These are phyloP conservation scores for Syncerus caffer DNA, from an alignment of 2,797 vertebrate genomes.

Conservation along the genomic window DNA sequence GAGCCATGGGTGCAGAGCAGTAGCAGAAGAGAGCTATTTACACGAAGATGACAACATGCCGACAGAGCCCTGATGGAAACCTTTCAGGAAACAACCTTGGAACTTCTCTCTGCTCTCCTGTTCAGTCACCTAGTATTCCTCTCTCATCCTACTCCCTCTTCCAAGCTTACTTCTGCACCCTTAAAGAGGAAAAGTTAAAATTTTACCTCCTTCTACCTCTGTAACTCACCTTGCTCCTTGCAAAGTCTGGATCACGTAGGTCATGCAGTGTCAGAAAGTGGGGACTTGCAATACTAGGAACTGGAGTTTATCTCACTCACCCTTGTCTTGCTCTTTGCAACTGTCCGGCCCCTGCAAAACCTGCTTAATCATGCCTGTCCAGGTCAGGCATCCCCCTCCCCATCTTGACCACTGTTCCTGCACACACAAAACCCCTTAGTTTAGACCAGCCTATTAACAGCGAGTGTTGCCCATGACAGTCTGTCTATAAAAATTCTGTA, in stretches of 20 bases:
- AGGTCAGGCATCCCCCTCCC: background rate
- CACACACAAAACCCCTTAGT: background rate
- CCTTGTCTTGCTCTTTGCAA: background rate
- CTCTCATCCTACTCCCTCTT: background rate
- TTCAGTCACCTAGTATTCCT: background rate
- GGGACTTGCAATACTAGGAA: background rate
- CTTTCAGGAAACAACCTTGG: background rate
- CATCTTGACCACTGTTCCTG: background rate
- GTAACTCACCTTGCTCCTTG: background rate
- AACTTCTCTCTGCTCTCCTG: background rate
- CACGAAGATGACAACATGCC: background rate
- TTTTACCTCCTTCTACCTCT: background rate
- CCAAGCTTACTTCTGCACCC: background rate
- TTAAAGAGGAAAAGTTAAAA: background rate
- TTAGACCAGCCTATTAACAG: background rate
- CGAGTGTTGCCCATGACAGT: background rate
- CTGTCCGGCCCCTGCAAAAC: background rate
- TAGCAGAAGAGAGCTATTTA: background rate
- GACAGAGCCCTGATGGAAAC: rapidly evolving
- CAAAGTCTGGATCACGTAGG: background rate
- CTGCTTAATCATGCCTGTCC: background rate
- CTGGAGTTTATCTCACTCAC: background rate
- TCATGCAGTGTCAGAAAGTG: background rate
- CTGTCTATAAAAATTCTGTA: background rate
- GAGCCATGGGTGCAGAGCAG: rapidly evolving